Base-by-base conservation (phyloP, 2,113 vertebrate genomes). In the Trogon melanurus region DNA sequence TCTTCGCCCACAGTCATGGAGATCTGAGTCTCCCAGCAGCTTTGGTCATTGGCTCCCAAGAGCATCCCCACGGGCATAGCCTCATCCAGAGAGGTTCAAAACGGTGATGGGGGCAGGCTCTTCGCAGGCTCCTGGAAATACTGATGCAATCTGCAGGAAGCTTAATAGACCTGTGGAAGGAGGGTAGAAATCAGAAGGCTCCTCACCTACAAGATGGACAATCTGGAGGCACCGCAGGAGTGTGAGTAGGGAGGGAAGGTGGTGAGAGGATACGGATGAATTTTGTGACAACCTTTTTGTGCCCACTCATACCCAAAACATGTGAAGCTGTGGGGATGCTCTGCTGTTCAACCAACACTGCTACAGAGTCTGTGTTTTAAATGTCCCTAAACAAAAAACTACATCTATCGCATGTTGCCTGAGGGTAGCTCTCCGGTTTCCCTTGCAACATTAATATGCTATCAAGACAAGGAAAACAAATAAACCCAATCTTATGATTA, bases 221-320 rank as follows among this genome's bases (percentile, higher is more conserved):
- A 38, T 5, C 0, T 13, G 2, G 56, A 70, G 25, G 22, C 0
- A 0, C 29, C 4, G 2, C 7, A 3, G 41, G 16, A 62, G 13
- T 13, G 5, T 26, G 17, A 29, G 11, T n/a, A 51, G 70, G 36
- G 29, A 74, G 21, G 8, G 45, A 75, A n/a, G 0, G 2, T 3
- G 26, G 27, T 11, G 14, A 78, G 50, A 78, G 44, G 32, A 53
- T 47, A 16, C 0, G 3, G 34, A 16, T 47, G 15, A 58, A 12
- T 65, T 75, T 76, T 58, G 48, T 79, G 74, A 66, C 65, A 61
- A 36, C 2, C 1, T 36, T 32, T 26, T 54, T 3, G 0, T n/a
- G 29, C 30, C 11, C 2, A 4, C 67, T 79, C 23, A 58, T 71
- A 76, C 6, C 44, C 56, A 27, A 48, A 13, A 83, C 17, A 56